Conservation (phyloP, 2,888 invertebrate genomes). For the Noctua fimbriata region DNA sequence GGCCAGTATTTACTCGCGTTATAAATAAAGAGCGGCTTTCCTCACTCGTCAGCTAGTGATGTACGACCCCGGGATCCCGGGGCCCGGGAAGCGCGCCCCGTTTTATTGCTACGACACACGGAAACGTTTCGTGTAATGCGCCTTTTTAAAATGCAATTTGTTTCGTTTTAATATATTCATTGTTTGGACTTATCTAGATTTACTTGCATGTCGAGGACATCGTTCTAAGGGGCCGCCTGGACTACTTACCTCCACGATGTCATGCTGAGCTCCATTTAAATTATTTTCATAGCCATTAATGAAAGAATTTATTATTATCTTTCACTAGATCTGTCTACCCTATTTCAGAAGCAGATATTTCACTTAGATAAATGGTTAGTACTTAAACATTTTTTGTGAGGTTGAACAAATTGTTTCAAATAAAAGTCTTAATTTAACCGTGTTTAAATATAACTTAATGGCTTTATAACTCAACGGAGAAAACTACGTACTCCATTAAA, state of each 20-base stretch:
- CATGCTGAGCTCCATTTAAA: constrained; percentile 21
- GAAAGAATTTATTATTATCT: constrained; percentile 10
- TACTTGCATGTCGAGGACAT: constrained; percentile 57
- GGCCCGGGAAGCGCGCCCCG: constrained; percentile 59
- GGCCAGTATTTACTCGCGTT: constrained; percentile 52
- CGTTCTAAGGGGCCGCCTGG: constrained; percentile 37
- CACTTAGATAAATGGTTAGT: constrained; percentile 3
- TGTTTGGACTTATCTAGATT: constrained; percentile 67
- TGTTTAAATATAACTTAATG: neutral
- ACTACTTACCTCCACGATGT: constrained; percentile 37
- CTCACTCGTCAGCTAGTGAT: constrained; percentile 68
- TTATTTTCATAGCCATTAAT: constrained; percentile 38
- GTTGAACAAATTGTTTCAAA: constrained; percentile 1
- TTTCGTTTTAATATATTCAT: constrained; percentile 69
- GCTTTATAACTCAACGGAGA: neutral
- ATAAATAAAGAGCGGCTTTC: constrained; percentile 64
- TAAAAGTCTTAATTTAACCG: constrained; percentile 5
- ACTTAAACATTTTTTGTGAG: neutral
- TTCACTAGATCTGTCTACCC: constrained; percentile 2
- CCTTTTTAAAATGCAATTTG: constrained; percentile 69
- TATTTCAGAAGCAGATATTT: constrained; percentile 16
- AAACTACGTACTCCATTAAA: constrained; percentile 1
- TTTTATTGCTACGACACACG: constrained; percentile 68
- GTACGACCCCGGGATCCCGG: constrained; percentile 54
- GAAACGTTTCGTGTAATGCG: constrained; percentile 65